Percentiles rank a stretch among this genome's conserved stretches.
These are phyloP conservation scores for Pitta sordida DNA, from an alignment of 2,113 vertebrate genomes.

Conservation along the genomic window DNA sequence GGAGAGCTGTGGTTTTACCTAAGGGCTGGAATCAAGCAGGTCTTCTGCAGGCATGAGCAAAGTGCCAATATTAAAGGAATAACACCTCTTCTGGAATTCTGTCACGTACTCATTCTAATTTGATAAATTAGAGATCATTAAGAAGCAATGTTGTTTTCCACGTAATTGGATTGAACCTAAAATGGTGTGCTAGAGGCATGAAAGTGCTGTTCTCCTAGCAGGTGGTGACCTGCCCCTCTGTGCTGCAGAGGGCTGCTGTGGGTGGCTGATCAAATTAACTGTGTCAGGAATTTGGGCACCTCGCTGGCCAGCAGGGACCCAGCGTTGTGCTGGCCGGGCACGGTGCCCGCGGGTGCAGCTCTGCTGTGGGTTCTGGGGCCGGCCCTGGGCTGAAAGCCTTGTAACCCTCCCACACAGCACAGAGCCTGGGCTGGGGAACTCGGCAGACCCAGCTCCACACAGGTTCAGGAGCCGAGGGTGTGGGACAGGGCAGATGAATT, in stretches of 20 bases:
- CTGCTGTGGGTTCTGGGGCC: neutral
- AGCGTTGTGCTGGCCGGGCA: neutral
- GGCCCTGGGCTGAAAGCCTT: neutral
- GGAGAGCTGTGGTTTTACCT: neutral
- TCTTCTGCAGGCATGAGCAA: neutral
- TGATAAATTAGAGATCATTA: slow-evolving; percentile 15
- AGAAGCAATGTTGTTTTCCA: neutral
- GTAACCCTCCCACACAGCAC: neutral
- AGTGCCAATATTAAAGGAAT: neutral
- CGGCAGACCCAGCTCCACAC: fast-evolving
- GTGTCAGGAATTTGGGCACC: neutral
- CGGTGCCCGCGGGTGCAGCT: fast-evolving
- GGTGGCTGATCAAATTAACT: neutral
- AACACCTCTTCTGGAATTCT: neutral
- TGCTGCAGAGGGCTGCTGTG: neutral
- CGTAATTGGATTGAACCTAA: neutral
- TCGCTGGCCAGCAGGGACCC: neutral
- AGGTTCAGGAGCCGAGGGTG: neutral
- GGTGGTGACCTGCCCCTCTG: neutral
- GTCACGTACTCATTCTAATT: neutral
- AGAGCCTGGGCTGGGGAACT: neutral
- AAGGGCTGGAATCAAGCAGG: neutral
- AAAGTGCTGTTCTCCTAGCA: neutral
- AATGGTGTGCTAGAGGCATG: neutral
- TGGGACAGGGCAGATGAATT: neutral